These are phyloP conservation scores for Sylvilagus bachmani DNA, from an alignment of 2,113 vertebrate genomes.

Conservation along the genomic window DNA sequence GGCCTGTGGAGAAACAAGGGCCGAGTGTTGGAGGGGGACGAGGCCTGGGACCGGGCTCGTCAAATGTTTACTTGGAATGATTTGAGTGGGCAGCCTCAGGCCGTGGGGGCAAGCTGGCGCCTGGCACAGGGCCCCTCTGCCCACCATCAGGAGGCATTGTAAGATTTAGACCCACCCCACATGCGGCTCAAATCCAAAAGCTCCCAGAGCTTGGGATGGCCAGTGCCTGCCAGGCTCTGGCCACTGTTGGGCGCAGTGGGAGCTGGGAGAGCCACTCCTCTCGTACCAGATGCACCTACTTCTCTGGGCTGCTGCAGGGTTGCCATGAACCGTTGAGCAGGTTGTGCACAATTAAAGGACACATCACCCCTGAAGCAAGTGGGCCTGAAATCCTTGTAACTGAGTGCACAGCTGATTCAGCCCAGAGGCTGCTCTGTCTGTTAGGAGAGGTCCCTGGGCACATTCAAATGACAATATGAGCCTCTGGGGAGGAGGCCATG, in stretches of 20 bases:
- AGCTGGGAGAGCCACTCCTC: neutral
- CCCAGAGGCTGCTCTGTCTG: neutral
- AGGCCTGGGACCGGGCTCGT: conserved; percentile 74
- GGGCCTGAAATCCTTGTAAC: neutral
- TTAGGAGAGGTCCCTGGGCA: neutral
- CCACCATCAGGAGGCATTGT: conserved; percentile 26
- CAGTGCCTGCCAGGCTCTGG: neutral
- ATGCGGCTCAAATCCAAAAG: conserved; percentile 27
- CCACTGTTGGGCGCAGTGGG: neutral
- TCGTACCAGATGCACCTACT: conserved; percentile 20
- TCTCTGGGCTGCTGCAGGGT: neutral
- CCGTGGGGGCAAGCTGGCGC: conserved; percentile 71
- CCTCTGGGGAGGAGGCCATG: neutral
- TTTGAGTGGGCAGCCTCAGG: conserved; percentile 62
- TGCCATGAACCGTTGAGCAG: neutral
- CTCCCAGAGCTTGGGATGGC: neutral
- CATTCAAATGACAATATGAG: neutral
- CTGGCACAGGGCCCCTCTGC: conserved; percentile 68
- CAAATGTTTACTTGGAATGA: conserved; percentile 87
- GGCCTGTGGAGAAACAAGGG: conserved; percentile 82
- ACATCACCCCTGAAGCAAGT: neutral
- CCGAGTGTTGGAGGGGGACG: conserved; percentile 80
- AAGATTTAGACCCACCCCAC: neutral
- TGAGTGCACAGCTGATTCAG: neutral
- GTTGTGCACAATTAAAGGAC: neutral